These are phyloP conservation scores for Mactra quadrangularis DNA, from an alignment of 1,140 invertebrate species.

Conservation along the genomic window DNA sequence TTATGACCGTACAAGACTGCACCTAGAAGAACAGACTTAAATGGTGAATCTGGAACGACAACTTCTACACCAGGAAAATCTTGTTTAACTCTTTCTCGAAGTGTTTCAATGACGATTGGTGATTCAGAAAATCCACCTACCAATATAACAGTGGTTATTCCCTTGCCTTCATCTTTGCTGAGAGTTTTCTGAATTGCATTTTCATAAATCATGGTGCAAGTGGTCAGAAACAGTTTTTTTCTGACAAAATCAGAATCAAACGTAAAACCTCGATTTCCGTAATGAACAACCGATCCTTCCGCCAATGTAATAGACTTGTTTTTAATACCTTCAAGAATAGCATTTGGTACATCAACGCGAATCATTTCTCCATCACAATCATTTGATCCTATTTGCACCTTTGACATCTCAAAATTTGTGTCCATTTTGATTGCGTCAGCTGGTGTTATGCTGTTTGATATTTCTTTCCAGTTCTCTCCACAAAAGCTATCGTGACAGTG, in stretches of 20 bases:
- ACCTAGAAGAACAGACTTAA: conserved; percentile 35
- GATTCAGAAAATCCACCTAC: conserved; percentile 53
- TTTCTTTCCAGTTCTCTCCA: conserved; percentile 14
- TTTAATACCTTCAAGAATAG: neutral
- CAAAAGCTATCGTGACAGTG: conserved; percentile 28
- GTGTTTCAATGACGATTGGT: conserved; percentile 16
- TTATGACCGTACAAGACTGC: conserved; percentile 49
- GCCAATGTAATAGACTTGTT: conserved; percentile 11
- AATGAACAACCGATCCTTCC: neutral
- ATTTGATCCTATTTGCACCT: conserved; percentile 30
- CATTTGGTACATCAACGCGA: neutral
- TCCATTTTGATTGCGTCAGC: conserved; percentile 39
- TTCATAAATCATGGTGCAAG: conserved; percentile 2
- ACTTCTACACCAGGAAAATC: conserved; percentile 4
- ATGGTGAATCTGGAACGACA: conserved; percentile 34
- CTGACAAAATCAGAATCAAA: conserved; percentile 13
- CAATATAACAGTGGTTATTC: conserved; percentile 13
- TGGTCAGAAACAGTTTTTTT: conserved; percentile 3
- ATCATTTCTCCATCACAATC: conserved; percentile 11
- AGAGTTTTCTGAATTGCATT: conserved; percentile 5
- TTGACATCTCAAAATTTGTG: conserved; percentile 37
- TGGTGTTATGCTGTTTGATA: neutral
- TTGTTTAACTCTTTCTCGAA: conserved; percentile 3
- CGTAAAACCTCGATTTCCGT: neutral
- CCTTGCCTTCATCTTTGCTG: neutral